Percentiles rank a stretch among this genome's conserved stretches.
Conservation (phyloP, 1,140 invertebrate species). For the Amyelois transitella region DNA sequence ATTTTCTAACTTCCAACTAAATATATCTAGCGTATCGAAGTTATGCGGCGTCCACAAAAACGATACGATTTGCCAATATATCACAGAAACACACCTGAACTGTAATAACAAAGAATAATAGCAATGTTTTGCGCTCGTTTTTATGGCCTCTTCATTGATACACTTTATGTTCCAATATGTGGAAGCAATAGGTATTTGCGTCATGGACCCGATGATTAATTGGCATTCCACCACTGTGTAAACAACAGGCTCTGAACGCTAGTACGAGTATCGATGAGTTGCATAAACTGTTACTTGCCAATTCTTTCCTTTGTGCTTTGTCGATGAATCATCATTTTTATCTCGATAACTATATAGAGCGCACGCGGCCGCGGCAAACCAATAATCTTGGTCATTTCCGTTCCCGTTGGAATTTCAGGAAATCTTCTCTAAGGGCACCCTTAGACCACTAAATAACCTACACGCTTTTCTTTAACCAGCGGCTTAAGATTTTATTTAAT, state of each 20-base stretch:
- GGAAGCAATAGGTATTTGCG: conserved; percentile 4
- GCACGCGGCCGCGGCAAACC: too few relatives aligned
- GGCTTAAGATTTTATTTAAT: too few relatives aligned
- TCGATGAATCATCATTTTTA: too few relatives aligned
- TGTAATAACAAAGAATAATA: conserved; percentile 49
- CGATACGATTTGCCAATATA: conserved; percentile 43
- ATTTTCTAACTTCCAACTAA: not conserved
- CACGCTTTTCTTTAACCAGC: too few relatives aligned
- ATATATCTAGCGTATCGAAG: conserved; percentile 8
- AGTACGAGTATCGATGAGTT: not conserved
- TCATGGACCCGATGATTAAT: conserved; percentile 3
- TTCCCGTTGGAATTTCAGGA: too few relatives aligned
- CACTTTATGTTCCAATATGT: conserved; percentile 14
- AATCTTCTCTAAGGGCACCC: too few relatives aligned
- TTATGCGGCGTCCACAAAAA: conserved; percentile 31
- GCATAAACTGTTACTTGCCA: too few relatives aligned
- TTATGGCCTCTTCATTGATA: conserved; percentile 47
- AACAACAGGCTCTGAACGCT: not conserved
- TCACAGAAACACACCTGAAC: conserved; percentile 50
- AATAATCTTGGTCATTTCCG: too few relatives aligned
- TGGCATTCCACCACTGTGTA: not conserved
- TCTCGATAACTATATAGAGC: too few relatives aligned
- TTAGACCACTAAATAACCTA: too few relatives aligned
- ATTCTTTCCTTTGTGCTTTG: too few relatives aligned
- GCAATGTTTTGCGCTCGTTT: conserved; percentile 41